Evolutionary conservation across 2,888 invertebrate genomes (phyloP), one percentile per base, ranked within the genome.

Genomic region (Ceraclea dissimilis): DNA sequence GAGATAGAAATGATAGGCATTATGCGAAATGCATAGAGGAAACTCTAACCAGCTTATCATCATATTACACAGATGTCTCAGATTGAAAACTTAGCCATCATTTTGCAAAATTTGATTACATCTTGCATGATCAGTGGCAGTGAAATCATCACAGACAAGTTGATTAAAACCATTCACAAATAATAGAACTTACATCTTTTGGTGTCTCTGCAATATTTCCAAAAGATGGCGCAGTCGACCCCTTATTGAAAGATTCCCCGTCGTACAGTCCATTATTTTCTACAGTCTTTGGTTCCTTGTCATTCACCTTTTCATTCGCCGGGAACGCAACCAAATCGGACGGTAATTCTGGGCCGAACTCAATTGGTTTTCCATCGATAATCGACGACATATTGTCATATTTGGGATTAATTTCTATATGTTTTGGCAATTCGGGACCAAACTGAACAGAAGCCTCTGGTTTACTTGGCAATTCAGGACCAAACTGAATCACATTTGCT

Each of bases 81-180:
- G 75, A 72, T 80, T 78, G 72, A 75, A 75, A 73, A 75, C 76
- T 75, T 79, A 71, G 70, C 67, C 75, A 73, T 76, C 74, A 73
- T 17, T 33, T 47, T 31, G n/a, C 22, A 46, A 20, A 8, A 26
- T 8, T 26, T 26, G 26, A 4, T 26, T 26, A 39, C 39, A 39
- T 39, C 39, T 16, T 13, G 13, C 39, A 21, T 31, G n/a, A 20
- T 43, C 46, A 54, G 51, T 20, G 31, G n/a, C 16, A 39, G 21
- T 49, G 52, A 47, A 51, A 44, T 61, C 61, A 61, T 61, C 61
- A 61, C 39, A 17, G 59, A 59, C 57, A 59, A 6, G 13, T 26
- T 26, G 26, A 26, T 6, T 26, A 6, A 26, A 26, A 26, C 26
- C 10, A 26, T 26, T n/a, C n/a, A 26, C 4, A 26, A 26, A 26